These are phyloP conservation scores for Keiferia lycopersicella DNA, from an alignment of 2,888 invertebrate species.

Conservation along the genomic window DNA sequence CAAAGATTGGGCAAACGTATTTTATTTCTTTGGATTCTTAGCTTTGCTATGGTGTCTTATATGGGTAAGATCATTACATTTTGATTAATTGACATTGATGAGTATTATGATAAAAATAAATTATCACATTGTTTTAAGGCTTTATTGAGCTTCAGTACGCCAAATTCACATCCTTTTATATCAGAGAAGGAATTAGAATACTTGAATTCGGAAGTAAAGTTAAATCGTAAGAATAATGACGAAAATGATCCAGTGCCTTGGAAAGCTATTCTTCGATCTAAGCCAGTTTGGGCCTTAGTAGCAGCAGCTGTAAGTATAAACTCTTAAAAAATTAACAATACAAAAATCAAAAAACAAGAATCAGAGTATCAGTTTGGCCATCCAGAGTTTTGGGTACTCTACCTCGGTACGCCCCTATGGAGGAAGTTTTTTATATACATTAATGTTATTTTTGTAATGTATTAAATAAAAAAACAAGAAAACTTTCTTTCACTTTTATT, in stretches of 20 bases:
- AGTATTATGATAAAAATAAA: no score
- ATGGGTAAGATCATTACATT: no score
- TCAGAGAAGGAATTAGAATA: conserved; percentile 76
- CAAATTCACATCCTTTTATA: conserved; percentile 77
- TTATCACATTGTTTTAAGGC: conserved; percentile 61
- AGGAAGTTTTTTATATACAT: no score
- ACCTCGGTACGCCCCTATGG: no score
- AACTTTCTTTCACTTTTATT: background rate
- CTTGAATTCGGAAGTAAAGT: conserved; percentile 79
- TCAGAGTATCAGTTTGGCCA: no score
- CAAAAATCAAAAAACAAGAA: no score
- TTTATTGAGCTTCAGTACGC: conserved; percentile 75
- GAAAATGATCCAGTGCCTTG: conserved; percentile 84
- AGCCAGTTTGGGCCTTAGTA: conserved; percentile 87
- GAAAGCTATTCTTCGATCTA: conserved; percentile 84
- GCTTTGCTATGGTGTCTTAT: conserved; percentile 78
- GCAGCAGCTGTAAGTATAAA: conserved; percentile 82
- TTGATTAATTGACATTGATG: no score
- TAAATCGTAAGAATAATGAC: conserved; percentile 63
- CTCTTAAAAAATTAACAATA: background rate
- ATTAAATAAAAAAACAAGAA: no score
- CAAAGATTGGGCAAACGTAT: conserved; percentile 79
- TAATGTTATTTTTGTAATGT: no score
- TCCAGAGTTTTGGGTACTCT: no score
- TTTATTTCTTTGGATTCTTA: conserved; percentile 81